phyloP scores from a whole-genome alignment of 2,888 invertebrate species.

The Serripes groenlandicus region DNA sequence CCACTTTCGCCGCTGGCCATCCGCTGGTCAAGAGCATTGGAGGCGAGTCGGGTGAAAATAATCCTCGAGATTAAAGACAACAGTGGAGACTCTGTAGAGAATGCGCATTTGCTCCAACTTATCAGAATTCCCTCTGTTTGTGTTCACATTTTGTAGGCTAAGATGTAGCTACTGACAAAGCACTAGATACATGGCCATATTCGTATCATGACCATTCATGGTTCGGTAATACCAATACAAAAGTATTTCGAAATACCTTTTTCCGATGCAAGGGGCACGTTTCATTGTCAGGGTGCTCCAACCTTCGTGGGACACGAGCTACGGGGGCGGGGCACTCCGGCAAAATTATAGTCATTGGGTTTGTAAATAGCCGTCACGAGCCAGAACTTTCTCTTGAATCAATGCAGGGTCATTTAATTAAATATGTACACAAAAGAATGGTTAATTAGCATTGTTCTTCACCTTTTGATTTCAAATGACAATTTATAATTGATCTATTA shows the following conservation, averaged over 20 bases:
- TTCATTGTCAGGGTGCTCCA: conserved; percentile 26
- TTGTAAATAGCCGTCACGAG: conserved; percentile 16
- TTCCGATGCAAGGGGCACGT: no score
- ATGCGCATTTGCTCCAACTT: no score
- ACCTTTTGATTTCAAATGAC: conserved; percentile 19
- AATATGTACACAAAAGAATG: neutral
- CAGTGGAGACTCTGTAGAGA: no score
- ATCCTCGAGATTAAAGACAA: conserved; percentile 2
- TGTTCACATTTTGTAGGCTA: no score
- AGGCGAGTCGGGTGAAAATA: no score
- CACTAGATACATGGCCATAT: no score
- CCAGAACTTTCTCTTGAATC: conserved; percentile 21
- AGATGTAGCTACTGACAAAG: no score
- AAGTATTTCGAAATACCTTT: no score
- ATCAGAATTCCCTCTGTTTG: no score
- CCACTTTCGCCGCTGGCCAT: conserved; percentile 21
- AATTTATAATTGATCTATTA: conserved; percentile 18
- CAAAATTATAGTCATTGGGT: conserved; percentile 20
- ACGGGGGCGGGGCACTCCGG: conserved; percentile 3
- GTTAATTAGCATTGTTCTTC: conserved; percentile 17
- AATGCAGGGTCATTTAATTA: conserved; percentile 18
- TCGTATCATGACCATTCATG: no score
- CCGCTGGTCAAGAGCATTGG: conserved; percentile 18
- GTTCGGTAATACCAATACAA: no score
- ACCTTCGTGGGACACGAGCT: conserved; percentile 9